phyloP scores from a whole-genome alignment of 2,888 invertebrate species.

The Oligia strigilis region DNA sequence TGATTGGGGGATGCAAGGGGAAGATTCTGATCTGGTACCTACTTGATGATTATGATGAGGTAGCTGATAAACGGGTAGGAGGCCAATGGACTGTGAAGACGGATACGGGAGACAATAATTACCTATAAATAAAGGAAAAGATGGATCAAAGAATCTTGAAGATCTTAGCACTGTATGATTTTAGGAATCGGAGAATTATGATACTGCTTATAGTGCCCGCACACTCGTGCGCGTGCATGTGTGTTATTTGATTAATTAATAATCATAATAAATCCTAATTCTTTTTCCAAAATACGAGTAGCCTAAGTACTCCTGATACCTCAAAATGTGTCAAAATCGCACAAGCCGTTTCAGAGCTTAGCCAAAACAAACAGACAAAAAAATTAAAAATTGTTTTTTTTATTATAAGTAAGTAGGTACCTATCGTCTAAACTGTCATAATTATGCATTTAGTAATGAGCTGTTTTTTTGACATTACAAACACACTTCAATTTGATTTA shows the following conservation, averaged over 20 bases:
- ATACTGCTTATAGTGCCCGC: neutral
- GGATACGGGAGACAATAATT: conserved; percentile 22
- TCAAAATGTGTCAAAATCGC: neutral
- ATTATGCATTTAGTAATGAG: neutral
- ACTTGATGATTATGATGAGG: conserved; percentile 23
- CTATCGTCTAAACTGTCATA: no score
- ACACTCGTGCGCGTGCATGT: neutral
- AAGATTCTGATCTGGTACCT: conserved; percentile 44
- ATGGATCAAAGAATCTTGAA: neutral
- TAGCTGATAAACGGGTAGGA: conserved; percentile 9
- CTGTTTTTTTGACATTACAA: neutral
- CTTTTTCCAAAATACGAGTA: neutral
- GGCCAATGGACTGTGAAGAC: neutral
- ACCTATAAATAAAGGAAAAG: conserved; percentile 3
- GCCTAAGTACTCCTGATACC: neutral
- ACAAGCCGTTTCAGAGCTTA: neutral
- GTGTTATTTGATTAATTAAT: no score
- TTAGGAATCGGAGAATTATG: neutral
- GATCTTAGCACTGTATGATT: neutral
- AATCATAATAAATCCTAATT: no score
- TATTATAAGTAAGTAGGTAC: no score
- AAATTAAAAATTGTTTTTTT: no score
- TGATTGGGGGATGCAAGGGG: conserved; percentile 56
- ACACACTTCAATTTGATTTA: neutral
- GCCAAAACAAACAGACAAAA: neutral